Conservation (phyloP, 2,888 invertebrate genomes). For the Axea sp. region DNA sequence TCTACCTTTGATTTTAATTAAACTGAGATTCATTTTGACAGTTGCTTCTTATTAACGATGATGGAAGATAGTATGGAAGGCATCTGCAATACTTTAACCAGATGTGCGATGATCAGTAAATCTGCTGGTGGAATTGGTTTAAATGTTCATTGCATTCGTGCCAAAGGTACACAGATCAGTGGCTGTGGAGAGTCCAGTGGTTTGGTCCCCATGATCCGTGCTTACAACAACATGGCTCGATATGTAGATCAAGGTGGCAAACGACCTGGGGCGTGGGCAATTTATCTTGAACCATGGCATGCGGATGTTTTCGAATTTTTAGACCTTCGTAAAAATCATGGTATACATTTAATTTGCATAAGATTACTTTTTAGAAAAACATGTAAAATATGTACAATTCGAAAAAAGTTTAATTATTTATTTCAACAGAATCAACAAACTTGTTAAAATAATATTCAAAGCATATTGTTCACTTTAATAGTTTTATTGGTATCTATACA, state of each 20-base stretch:
- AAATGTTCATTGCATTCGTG: slow-evolving; percentile 96
- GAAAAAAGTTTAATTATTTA: too few relatives aligned
- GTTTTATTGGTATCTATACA: too few relatives aligned
- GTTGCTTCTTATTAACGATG: slow-evolving; percentile 97
- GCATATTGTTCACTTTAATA: too few relatives aligned
- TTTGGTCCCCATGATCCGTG: slow-evolving; percentile 95
- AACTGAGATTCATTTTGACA: slow-evolving; percentile 68
- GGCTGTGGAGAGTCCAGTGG: slow-evolving; percentile 98
- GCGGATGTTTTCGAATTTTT: slow-evolving; percentile 97
- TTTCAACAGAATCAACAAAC: too few relatives aligned
- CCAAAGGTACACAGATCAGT: slow-evolving; percentile 93
- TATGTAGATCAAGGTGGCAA: slow-evolving; percentile 99
- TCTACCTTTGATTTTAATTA: too few relatives aligned
- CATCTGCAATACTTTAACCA: slow-evolving; percentile 93
- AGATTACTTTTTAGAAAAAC: too few relatives aligned
- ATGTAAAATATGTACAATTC: too few relatives aligned
- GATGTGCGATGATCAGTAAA: slow-evolving; percentile 97
- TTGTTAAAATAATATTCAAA: too few relatives aligned
- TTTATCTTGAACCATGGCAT: slow-evolving; percentile 99
- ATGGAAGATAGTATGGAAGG: slow-evolving; percentile 96
- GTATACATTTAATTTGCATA: too few relatives aligned
- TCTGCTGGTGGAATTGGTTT: slow-evolving; percentile 98
- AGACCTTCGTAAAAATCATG: slow-evolving; percentile 91
- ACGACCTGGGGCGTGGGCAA: slow-evolving; percentile 97
- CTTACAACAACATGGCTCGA: slow-evolving; percentile 96